Evolutionary conservation across 2,113 vertebrate species (phyloP), one percentile per base, ranked within the genome.

Genomic region (Seriola dumerili): DNA sequence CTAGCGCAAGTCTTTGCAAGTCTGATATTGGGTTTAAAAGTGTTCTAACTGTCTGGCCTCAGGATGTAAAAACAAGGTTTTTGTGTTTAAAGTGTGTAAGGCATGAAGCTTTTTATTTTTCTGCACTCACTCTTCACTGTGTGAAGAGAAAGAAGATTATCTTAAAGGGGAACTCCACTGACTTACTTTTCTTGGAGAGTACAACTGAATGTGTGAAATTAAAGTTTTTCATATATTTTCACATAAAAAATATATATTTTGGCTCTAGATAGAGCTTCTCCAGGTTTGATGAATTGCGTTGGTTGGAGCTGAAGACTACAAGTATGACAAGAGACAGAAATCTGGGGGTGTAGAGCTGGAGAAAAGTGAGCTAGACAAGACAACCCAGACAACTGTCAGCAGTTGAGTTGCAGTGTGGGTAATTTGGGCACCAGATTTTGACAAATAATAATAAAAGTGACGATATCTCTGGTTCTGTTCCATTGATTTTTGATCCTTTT

Each of bases 1-100:
- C 16, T 6, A 50, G 16, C 8, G 34, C 6, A 57, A 61, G 36
- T 40, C 13, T 44, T 73, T 52, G 23, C 19, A 50, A 34, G 23
- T 75, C 74, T 70, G 63, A 78, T 29, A 50, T 63, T 73, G 67
- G 25, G 38, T 66, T 48, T 32, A 9, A 67, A 48, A 57, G 36
- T 68, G 38, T 12, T 55, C 69, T 16, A 12, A 65, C 66, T 54
- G 32, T 65, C n/a, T 25, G n/a, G 5, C 54, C 4, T 57, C 21
- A 25, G 3, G 8, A 3, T 52, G 50, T 9, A 8, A 52, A 52
- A 52, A 7, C 34, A 65, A 38, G 42, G 40, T 61, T 50, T 70
- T 5, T 52, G 17, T 42, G 32, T 62, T 73, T 46, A n/a, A 65
- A 40, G 29, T 29, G 29, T 29, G 50, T 12, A 25, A 66, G 21